Base-by-base conservation (phyloP, 2,888 invertebrate species). In the Pristionchus maxplancki region DNA sequence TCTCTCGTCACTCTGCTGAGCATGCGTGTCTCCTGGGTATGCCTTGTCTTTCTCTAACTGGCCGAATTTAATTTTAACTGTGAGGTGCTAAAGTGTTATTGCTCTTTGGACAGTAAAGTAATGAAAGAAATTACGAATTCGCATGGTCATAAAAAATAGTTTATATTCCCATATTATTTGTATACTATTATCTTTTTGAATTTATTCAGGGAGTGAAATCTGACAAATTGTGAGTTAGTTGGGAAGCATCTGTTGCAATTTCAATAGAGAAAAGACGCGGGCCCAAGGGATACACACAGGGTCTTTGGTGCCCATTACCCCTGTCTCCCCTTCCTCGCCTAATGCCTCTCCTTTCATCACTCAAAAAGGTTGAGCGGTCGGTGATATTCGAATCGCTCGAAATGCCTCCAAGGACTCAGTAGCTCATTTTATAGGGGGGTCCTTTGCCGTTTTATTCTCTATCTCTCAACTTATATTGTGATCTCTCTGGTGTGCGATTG, bases 221-320 rank as follows among this genome's bases (percentile, higher is more conserved):
- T 48, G 58, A 13, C 24, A 67, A 20, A 34, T 2, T 34, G 78
- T 1, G 71, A 40, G 37, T n/a, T n/a, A n/a, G n/a, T n/a, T n/a
- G 20, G 40, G 8, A 48, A 78, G 78, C 78, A 48, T 78, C 78
- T 78, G 78, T 78, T 78, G 44, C 78, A 78, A 78, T 78, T 78
- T 78, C 48, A 78, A 78, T 78, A n/a, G n/a, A 48, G 20, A 3
- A 17, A 31, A 37, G 71, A 20, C 37, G 71, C 71, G 71, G 71
- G 34, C 71, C 34, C 71, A 71, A 24, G 71, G 71, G 37, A 71
- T 17, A 37, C 71, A 34, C 71, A 17, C 37, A n/a, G 15, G 37
- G 71, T 37, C 15, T 71, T 71, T 37, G 37, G 37, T 37, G 17
- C 44, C 78, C 78, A 78, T 78, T 48, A 44, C 78, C 78, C 28